A percentile compares a stretch with the other conserved stretches of the same genome.
Conservation (phyloP, 2,113 vertebrate species). For the Poicephalus meyeri region DNA sequence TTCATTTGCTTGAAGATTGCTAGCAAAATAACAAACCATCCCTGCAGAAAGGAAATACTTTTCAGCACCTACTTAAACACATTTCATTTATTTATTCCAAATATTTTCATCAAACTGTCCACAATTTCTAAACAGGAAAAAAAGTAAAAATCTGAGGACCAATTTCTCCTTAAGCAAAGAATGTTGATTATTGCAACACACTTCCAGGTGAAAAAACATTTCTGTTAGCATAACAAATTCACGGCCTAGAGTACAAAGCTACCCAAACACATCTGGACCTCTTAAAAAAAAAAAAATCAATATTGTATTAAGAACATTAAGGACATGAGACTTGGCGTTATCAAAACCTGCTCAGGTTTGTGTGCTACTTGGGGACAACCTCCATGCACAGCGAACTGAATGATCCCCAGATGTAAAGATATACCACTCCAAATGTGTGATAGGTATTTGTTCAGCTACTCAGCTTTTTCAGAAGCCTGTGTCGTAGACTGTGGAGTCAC, state of each 20-base stretch:
- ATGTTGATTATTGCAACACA: neutral
- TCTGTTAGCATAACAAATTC: slow-evolving; percentile 69
- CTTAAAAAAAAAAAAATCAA: slow-evolving; percentile 61
- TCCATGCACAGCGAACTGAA: neutral
- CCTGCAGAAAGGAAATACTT: neutral
- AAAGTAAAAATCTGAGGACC: neutral
- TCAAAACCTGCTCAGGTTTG: neutral
- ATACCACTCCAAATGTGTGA: neutral
- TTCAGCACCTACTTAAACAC: neutral
- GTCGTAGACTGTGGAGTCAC: neutral
- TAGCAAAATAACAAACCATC: neutral
- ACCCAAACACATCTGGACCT: slow-evolving; percentile 60
- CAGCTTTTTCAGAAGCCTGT: neutral
- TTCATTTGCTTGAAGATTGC: neutral
- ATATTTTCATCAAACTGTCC: neutral
- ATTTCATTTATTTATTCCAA: neutral
- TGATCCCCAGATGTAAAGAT: neutral
- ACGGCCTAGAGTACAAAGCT: slow-evolving; percentile 11
- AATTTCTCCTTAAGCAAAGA: neutral
- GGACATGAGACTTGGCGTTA: slow-evolving; percentile 54
- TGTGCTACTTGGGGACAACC: neutral
- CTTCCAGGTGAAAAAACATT: slow-evolving; percentile 66
- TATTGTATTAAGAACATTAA: slow-evolving; percentile 50
- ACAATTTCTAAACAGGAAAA: neutral
- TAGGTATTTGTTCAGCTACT: neutral